A percentile compares a stretch with the other conserved stretches of the same genome.
phyloP scores from a whole-genome alignment of 2,797 vertebrate genomes.

The Gymnoscopelus braueri region DNA sequence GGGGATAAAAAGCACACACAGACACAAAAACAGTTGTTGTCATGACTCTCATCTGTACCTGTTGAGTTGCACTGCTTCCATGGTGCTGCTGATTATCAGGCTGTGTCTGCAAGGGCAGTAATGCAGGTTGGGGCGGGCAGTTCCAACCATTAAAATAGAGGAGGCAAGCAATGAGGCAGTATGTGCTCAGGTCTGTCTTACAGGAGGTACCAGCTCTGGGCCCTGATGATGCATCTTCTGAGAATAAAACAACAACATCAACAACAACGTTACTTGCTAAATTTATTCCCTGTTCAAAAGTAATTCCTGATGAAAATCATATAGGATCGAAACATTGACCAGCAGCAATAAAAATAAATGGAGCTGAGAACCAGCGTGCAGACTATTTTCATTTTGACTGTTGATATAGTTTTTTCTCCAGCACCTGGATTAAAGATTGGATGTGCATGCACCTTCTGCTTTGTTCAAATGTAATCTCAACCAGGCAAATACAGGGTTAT shows the following conservation, averaged over 20 bases:
- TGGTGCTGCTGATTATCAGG: conserved; percentile 81
- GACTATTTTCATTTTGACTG: no score
- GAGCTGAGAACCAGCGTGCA: no score
- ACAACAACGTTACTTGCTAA: not conserved
- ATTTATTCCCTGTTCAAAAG: not conserved
- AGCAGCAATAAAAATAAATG: no score
- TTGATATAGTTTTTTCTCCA: no score
- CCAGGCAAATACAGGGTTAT: not conserved
- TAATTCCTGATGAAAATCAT: no score
- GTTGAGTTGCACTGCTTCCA: conserved; percentile 88
- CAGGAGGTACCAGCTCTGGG: conserved; percentile 43
- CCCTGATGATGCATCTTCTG: conserved; percentile 62
- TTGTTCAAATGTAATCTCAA: not conserved
- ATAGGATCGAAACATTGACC: no score
- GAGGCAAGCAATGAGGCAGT: conserved; percentile 57
- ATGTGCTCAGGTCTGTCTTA: conserved; percentile 61
- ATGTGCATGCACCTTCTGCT: no score
- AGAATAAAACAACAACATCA: conserved; percentile 24
- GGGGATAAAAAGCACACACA: no score
- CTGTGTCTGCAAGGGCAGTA: conserved; percentile 79
- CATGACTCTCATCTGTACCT: conserved; percentile 70
- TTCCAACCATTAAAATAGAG: conserved; percentile 81
- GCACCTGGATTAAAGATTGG: no score
- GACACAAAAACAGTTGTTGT: no score
- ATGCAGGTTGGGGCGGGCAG: conserved; percentile 71